Evolutionary conservation across 2,113 vertebrate genomes (phyloP).

Genomic region (Notiomystis cincta): DNA sequence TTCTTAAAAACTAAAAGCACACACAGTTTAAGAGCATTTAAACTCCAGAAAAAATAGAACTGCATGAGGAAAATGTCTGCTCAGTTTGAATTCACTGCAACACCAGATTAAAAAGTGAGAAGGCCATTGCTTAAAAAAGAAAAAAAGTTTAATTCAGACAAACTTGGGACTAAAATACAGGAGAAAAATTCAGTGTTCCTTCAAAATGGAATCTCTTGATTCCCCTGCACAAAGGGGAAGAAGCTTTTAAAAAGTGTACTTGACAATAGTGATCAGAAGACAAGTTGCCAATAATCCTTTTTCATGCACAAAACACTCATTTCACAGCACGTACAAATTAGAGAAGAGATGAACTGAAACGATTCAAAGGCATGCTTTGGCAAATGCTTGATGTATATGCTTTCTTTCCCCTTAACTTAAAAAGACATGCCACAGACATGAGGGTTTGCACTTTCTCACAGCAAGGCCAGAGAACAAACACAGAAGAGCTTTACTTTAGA

Average conservation of each 20-base stretch:
- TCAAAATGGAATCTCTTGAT: not conserved
- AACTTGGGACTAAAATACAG: not conserved
- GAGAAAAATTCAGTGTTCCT: not conserved
- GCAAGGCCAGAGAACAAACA: not conserved
- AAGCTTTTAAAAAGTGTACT: not conserved
- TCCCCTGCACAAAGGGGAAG: not conserved
- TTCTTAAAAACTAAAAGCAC: not conserved
- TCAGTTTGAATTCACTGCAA: not conserved
- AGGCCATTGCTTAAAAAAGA: not conserved
- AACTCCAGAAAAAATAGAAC: not conserved
- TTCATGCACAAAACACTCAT: not conserved
- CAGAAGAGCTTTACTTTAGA: not conserved
- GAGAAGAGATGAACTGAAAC: not conserved
- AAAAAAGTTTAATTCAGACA: not conserved
- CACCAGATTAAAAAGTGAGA: not conserved
- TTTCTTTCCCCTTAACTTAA: not conserved
- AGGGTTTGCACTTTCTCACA: not conserved
- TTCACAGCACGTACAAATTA: not conserved
- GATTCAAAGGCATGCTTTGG: not conserved
- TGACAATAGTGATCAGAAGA: not conserved
- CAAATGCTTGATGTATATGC: not conserved
- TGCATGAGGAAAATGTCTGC: not conserved
- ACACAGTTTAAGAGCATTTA: not conserved
- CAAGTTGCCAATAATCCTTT: not conserved
- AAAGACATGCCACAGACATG: not conserved